phyloP scores from a whole-genome alignment of 2,113 vertebrate species.

The Hemibagrus wyckioides region DNA sequence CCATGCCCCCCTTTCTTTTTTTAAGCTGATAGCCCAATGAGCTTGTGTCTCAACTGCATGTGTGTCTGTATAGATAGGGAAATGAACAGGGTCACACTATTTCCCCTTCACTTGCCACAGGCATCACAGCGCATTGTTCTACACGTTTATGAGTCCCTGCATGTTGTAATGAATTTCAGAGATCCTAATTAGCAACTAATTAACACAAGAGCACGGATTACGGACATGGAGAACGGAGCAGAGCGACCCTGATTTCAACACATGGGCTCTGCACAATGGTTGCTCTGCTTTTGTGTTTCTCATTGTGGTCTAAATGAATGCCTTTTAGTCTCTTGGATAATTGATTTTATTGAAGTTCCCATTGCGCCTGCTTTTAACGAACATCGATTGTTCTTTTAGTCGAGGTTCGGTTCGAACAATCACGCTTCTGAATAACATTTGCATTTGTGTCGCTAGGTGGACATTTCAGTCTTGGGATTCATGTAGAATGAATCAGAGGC shows the following conservation, averaged over 20 bases:
- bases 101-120: slow-evolving; percentile 2
- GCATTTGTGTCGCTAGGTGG: background rate
- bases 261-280: background rate
- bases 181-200: slow-evolving; percentile 39
- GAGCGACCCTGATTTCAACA: background rate
- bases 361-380: slow-evolving; percentile 15
- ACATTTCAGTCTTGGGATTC: background rate
- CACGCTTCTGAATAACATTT: background rate
- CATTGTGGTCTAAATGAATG: slow-evolving; percentile 7
- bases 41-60: background rate
- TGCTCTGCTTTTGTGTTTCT: slow-evolving; percentile 7
- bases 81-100: slow-evolving; percentile 13
- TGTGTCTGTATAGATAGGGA: background rate
- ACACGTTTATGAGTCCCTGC: background rate
- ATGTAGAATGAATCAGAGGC: background rate
- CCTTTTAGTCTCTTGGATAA: background rate
- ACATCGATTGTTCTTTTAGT: background rate
- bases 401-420: background rate
- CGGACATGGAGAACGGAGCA: background rate
- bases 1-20: background rate
- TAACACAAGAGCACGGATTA: slow-evolving; percentile 15
- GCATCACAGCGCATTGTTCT: slow-evolving; percentile 20
- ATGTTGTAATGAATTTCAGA: slow-evolving; percentile 17
- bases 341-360: slow-evolving; percentile 28
- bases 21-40: no score